Evolutionary conservation across 2,797 vertebrate species (phyloP), one percentile per base, ranked within the genome.

Genomic region (Brachymystax lenok): DNA sequence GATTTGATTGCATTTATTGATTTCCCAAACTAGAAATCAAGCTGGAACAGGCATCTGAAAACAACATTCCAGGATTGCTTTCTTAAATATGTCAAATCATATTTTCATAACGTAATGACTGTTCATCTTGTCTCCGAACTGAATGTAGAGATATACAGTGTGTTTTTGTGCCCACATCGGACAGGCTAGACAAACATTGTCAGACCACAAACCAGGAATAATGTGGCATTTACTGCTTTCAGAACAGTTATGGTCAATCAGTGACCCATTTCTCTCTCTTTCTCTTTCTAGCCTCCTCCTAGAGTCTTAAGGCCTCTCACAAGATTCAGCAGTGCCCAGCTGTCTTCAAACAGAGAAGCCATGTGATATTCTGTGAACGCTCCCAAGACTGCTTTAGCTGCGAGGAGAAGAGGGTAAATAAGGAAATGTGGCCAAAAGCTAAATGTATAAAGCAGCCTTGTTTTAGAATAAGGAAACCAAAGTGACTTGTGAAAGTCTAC

Each of bases 261-360:
- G 27, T 30, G 13, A 4, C 27, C 63, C 12, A 28, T 1, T 27
- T 79, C 33, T 81, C 10, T 10, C n/a, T 52, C 56, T 13, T 46
- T 30, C n/a, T 80, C 14, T 46, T 19, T 50, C 28, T 88, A 99
- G 98, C 97, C 97, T 95, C 97, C 97, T 94, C 96, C 92, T 97
- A 98, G 97, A 95, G 91, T 91, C 91, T 93, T 96, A 86, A 95
- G 97, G 91, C 95, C 96, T 90, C 92, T 95, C 93, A 97, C 97
- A 92, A 96, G 96, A 96, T 98, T 96, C 94, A 97, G 96, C 96
- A 96, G 95, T 93, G 95, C 95, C 94, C 95, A 63, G 59, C 59
- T 95, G 87, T 95, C 95, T 91, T 94, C 94, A 59, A 94, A 96
- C 95, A 95, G 94, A 90, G 97, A 98, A 95, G 96, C 96, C 94